phyloP scores from a whole-genome alignment of 64 coral and sea anemone species.

The Stichodactyla helianthus region DNA sequence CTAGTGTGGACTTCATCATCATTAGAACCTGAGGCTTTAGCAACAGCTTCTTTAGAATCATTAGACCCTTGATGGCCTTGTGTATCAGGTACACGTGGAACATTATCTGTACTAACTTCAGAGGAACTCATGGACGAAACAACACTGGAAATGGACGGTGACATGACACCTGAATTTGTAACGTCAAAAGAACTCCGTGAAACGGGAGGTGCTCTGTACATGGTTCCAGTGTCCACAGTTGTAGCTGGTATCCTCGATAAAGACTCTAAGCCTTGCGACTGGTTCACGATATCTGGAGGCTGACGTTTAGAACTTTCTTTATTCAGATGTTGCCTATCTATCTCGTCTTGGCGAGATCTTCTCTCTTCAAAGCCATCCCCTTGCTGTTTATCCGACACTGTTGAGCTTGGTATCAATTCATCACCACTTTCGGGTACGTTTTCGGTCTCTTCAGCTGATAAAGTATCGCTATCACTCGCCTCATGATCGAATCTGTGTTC shows the following conservation, averaged over 20 bases:
- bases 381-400: neutral
- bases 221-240: neutral
- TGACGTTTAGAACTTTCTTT: neutral
- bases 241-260: neutral
- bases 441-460: conserved; percentile 86
- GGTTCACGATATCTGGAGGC: neutral
- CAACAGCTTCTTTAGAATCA: neutral
- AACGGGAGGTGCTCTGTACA: neutral
- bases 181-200: neutral
- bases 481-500: conserved; percentile 28
- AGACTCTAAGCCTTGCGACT: neutral
- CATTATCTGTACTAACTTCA: neutral
- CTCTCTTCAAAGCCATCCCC: neutral
- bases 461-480: conserved; percentile 82
- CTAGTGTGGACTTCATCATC: neutral
- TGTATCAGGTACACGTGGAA: neutral
- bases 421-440: conserved; percentile 70
- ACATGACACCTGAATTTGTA: neutral
- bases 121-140: neutral
- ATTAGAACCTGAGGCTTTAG: neutral
- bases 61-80: neutral
- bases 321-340: neutral
- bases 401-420: conserved; percentile 45
- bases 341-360: neutral
- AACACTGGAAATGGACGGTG: neutral